phyloP scores from a whole-genome alignment of 2,888 invertebrate genomes.

The Harpalus rufipes region DNA sequence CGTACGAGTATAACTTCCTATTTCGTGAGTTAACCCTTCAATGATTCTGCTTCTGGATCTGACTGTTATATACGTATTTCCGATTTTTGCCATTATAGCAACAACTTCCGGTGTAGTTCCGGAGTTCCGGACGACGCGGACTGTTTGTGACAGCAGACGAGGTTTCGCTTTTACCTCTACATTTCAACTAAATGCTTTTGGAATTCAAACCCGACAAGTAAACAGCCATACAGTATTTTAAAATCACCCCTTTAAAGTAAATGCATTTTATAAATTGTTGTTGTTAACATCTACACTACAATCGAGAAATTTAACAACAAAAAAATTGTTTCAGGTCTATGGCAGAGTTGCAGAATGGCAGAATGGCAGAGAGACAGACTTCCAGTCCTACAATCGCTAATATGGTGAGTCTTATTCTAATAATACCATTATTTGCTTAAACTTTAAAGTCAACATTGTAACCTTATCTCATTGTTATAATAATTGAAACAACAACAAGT shows the following conservation, averaged over 20 bases:
- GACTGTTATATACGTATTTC: background rate
- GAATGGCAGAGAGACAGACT: background rate
- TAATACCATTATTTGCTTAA: background rate
- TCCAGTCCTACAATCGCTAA: background rate
- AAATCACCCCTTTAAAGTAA: background rate
- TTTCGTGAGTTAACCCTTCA: background rate
- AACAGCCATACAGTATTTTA: background rate
- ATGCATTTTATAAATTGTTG: too few species aligned
- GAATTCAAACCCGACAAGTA: background rate
- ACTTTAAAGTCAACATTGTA: background rate
- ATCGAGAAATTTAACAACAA: too few species aligned
- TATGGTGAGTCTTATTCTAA: background rate
- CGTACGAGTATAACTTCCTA: too few species aligned
- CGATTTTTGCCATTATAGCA: background rate
- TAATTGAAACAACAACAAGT: background rate
- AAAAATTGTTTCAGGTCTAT: too few species aligned
- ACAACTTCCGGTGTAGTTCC: constrained; percentile 12
- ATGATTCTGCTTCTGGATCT: background rate
- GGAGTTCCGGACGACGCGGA: background rate
- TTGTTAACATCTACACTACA: too few species aligned
- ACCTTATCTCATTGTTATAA: background rate
- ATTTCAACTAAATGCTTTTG: background rate
- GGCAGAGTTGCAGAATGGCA: background rate
- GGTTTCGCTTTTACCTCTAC: constrained; percentile 38
- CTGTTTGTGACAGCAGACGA: constrained; percentile 38